Percentiles rank a stretch among this genome's conserved stretches.
phyloP scores from a whole-genome alignment of 2,888 invertebrate species.

The Leucozona laternaria region DNA sequence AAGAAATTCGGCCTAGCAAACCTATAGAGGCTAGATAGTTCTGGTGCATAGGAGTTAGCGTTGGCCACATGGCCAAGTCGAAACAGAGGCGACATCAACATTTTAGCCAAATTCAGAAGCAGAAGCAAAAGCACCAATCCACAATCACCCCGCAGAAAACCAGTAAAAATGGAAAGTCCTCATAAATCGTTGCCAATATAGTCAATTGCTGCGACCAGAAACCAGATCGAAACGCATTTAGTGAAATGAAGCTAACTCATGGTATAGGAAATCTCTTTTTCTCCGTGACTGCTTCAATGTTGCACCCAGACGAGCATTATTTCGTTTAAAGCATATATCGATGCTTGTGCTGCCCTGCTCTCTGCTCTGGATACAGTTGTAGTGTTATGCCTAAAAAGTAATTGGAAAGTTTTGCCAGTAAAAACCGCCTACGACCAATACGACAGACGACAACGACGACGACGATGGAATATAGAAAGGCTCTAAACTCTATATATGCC shows the following conservation, averaged over 20 bases:
- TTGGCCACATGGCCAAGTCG: not conserved
- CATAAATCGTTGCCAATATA: slow-evolving; percentile 67
- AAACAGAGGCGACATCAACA: slow-evolving; percentile 43
- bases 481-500: not conserved
- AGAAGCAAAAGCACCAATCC: slow-evolving; percentile 3
- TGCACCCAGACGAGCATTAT: not conserved
- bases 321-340: slow-evolving; percentile 5
- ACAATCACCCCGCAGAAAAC: slow-evolving; percentile 38
- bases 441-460: not conserved
- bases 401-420: slow-evolving; percentile 28
- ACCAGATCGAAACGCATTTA: slow-evolving; percentile 62
- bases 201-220: slow-evolving; percentile 52
- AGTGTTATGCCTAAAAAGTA: slow-evolving; percentile 24
- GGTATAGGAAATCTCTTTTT: slow-evolving; percentile 10
- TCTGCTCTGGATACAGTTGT: slow-evolving; percentile 1
- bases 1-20: slow-evolving; percentile 24
- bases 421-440: slow-evolving; percentile 8
- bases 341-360: not conserved
- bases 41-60: not conserved
- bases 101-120: slow-evolving; percentile 16
- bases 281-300: slow-evolving; percentile 31
- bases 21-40: slow-evolving; percentile 3
- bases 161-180: slow-evolving; percentile 75
- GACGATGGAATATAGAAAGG: not conserved
- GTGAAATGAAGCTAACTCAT: slow-evolving; percentile 49